Conservation (phyloP, 1,140 invertebrate species). For the Drosophila tropicalis region DNA sequence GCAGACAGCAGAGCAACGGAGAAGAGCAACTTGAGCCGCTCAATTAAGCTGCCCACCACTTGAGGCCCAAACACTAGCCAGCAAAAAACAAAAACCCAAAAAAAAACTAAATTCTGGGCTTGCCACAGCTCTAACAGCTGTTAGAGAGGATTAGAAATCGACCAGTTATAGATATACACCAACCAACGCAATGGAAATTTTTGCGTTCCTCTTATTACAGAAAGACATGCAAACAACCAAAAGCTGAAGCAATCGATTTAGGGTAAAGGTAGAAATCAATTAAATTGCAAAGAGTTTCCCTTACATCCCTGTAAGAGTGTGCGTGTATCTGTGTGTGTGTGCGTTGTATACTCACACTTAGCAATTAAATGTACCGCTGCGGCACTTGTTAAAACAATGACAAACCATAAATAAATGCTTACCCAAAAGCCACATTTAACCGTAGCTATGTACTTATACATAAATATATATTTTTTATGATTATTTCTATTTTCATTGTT, state of each 20-base stretch:
- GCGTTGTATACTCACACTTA: background rate
- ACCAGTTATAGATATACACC: slow-evolving; percentile 23
- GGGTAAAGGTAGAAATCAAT: background rate
- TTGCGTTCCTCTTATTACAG: slow-evolving; percentile 19
- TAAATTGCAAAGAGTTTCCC: background rate
- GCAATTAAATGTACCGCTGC: slow-evolving; percentile 34
- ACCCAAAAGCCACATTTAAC: slow-evolving; percentile 46
- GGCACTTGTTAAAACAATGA: slow-evolving; percentile 40
- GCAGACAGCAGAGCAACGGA: slow-evolving; percentile 8
- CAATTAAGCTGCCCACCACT: slow-evolving; percentile 78
- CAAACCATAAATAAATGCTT: slow-evolving; percentile 34
- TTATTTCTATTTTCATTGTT: slow-evolving; percentile 37
- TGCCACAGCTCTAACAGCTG: slow-evolving; percentile 53
- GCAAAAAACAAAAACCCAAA: slow-evolving; percentile 13
- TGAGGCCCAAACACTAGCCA: slow-evolving; percentile 37
- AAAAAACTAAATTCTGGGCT: slow-evolving; percentile 36
- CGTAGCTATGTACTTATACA: slow-evolving; percentile 26
- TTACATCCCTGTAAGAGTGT: background rate
- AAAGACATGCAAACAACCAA: slow-evolving; percentile 11
- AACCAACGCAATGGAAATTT: slow-evolving; percentile 41
- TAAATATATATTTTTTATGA: slow-evolving; percentile 28
- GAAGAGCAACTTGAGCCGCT: slow-evolving; percentile 56
- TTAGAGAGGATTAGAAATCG: slow-evolving; percentile 47
- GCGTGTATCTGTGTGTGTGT: too few species aligned
- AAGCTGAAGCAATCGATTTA: too few species aligned